Evolutionary conservation across 2,113 vertebrate genomes (phyloP), one percentile per base, ranked within the genome.

Genomic region (Ctenodactylus gundi): DNA sequence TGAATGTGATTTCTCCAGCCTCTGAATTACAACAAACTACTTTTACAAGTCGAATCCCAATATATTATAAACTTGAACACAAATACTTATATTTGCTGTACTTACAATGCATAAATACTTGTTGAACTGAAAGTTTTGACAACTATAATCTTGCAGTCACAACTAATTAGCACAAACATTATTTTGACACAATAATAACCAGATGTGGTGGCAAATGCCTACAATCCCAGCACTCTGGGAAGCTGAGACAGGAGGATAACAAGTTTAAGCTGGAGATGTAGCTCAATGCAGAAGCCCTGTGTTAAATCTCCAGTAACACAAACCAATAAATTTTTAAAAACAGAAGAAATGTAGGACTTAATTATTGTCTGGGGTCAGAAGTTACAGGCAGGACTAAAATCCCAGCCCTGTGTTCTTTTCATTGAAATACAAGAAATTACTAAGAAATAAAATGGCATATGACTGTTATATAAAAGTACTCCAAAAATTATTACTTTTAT

Each of bases 381-480:
- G n/a, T 94, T 68, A 92, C 36, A 76, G 65, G 29, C 60, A 88
- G 36, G 34, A 80, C 73, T 65, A 81, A 36, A 92, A 95, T 88
- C 67, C 73, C 39, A 96, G 29, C 46, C 34, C 20, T 91, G 29
- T 82, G 55, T 93, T 88, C 49, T 95, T 95, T 83, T 36, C 57
- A 55, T 36, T 93, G 57, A 94, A 82, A 73, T 77, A 72, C 27
- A 82, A 86, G 83, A 86, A 90, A 31, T 90, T 95, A 88, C 67
- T 95, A 60, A 72, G 36, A 90, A 90, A 60, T 92, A 88, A 94
- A 90, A 85, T 67, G 27, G n/a, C 62, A 91, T 93, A 60, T 76
- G 31, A 31, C 20, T 31, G 36, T 41, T 90, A 8, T 72, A 6
- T 60, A 78, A 84, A 93, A 93, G 91, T 86, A 68, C 46, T 53